phyloP scores from a whole-genome alignment of 2,888 invertebrate species.

The Watsonalla binaria region DNA sequence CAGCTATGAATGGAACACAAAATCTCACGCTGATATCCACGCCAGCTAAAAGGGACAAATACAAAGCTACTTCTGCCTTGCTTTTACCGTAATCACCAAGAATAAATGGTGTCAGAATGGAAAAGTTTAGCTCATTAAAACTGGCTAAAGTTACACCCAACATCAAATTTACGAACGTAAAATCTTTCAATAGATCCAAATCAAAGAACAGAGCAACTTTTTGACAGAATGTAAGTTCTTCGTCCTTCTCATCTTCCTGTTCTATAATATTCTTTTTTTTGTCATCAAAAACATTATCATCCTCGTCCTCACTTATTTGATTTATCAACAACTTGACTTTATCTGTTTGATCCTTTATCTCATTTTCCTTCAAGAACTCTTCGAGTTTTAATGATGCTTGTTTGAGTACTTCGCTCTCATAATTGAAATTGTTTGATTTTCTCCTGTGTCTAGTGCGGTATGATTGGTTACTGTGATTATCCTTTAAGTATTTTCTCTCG shows the following conservation, averaged over 20 bases:
- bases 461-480: slow-evolving; percentile 70
- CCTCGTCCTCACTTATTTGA: slow-evolving; percentile 42
- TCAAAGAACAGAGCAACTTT: slow-evolving; percentile 83
- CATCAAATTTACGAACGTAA: slow-evolving; percentile 84
- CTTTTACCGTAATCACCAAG: slow-evolving; percentile 81
- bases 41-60: slow-evolving; percentile 83
- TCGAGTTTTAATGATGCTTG: slow-evolving; percentile 76
- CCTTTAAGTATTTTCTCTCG: slow-evolving; percentile 64
- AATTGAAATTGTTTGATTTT: slow-evolving; percentile 78
- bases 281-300: slow-evolving; percentile 47
- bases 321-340: slow-evolving; percentile 55
- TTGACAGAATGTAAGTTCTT: slow-evolving; percentile 64
- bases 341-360: slow-evolving; percentile 38
- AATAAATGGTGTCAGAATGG: slow-evolving; percentile 85
- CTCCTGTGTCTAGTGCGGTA: slow-evolving; percentile 48
- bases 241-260: slow-evolving; percentile 32
- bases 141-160: slow-evolving; percentile 84
- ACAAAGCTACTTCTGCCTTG: slow-evolving; percentile 80
- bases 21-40: slow-evolving; percentile 83
- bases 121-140: slow-evolving; percentile 86
- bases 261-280: slow-evolving; percentile 30
- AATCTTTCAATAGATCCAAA: slow-evolving; percentile 83
- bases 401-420: slow-evolving; percentile 79
- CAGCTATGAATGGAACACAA: slow-evolving; percentile 82
- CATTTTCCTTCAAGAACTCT: slow-evolving; percentile 66